phyloP scores from a whole-genome alignment of 2,113 vertebrate species.

The Saimiri boliviensis region DNA sequence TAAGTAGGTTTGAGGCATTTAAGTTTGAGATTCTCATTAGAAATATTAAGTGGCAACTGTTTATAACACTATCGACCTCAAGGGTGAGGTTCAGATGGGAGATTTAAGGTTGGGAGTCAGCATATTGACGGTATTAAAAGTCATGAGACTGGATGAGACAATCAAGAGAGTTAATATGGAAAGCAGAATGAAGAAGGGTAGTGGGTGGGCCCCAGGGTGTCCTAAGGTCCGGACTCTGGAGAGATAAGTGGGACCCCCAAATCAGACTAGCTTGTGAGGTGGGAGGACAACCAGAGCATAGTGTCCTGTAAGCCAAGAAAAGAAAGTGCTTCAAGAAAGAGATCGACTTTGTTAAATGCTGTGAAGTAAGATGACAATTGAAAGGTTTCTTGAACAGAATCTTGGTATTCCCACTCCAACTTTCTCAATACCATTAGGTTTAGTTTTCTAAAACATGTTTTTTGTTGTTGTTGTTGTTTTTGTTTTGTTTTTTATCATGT shows the following conservation, averaged over 20 bases:
- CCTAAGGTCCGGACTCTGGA: background rate
- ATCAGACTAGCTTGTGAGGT: background rate
- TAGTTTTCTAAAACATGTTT: background rate
- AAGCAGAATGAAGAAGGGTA: background rate
- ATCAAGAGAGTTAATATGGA: background rate
- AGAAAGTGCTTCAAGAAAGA: background rate
- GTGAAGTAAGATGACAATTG: background rate
- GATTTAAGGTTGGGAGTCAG: background rate
- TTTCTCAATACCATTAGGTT: background rate
- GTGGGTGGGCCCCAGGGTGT: background rate
- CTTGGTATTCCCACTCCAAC: background rate
- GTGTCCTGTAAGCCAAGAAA: background rate
- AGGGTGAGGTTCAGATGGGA: background rate
- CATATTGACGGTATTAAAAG: background rate
- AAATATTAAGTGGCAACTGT: background rate
- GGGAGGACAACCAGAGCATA: background rate
- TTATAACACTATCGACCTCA: background rate
- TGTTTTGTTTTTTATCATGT: background rate
- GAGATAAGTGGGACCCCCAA: background rate
- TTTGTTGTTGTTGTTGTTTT: no score
- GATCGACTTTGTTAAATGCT: background rate
- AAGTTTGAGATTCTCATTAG: background rate
- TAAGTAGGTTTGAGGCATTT: background rate
- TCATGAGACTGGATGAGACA: background rate
- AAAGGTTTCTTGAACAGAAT: background rate